Evolutionary conservation across 2,888 invertebrate genomes (phyloP).

Genomic region (Synanthedon tipuliformis): DNA sequence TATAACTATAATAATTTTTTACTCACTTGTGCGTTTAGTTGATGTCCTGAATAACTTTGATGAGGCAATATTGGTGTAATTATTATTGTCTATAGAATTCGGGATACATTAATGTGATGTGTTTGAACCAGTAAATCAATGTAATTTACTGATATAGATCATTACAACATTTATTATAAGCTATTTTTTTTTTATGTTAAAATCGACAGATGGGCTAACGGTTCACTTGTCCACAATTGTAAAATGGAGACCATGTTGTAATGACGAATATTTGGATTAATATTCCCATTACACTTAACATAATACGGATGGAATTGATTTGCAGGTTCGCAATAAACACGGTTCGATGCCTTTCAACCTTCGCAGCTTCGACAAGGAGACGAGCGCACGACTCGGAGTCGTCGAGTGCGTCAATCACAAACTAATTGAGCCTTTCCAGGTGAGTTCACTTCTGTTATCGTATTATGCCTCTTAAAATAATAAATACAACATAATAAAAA

Average conservation of each 20-base stretch:
- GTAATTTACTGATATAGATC: constrained; percentile 27
- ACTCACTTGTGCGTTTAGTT: background rate
- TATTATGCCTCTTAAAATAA: too few species aligned
- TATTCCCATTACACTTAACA: too few species aligned
- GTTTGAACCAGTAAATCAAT: constrained; percentile 29
- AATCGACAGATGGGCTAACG: too few species aligned
- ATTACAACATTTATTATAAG: constrained; percentile 24
- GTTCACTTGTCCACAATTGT: too few species aligned
- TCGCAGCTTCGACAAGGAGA: constrained; percentile 94
- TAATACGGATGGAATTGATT: background rate
- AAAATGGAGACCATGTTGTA: too few species aligned
- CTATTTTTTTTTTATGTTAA: too few species aligned
- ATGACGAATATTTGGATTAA: too few species aligned
- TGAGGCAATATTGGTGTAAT: background rate
- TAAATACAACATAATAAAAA: too few species aligned
- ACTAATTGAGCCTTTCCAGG: constrained; percentile 98
- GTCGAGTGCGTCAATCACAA: constrained; percentile 98
- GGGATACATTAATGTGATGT: constrained; percentile 27
- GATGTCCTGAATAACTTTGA: background rate
- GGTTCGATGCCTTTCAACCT: constrained; percentile 98
- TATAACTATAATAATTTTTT: constrained; percentile 2
- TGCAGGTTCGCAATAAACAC: constrained; percentile 85
- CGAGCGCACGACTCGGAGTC: constrained; percentile 97
- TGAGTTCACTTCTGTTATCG: too few species aligned
- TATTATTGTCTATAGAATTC: constrained; percentile 6